Percentiles rank a stretch among this genome's conserved stretches.
These are phyloP conservation scores for Mycalesis mineus DNA, from an alignment of 2,888 invertebrate species.

Conservation along the genomic window DNA sequence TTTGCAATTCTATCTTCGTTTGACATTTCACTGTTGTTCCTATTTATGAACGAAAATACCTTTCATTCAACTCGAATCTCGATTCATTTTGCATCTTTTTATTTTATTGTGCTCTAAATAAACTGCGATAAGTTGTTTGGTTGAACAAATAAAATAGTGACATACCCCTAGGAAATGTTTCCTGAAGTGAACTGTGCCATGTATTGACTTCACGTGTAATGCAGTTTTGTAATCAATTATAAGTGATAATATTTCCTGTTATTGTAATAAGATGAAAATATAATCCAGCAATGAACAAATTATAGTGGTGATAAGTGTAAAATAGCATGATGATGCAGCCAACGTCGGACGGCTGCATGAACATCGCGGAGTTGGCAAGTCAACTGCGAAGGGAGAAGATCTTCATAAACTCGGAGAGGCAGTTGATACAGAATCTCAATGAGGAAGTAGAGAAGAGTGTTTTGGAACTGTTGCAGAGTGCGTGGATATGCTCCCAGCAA, in stretches of 20 bases:
- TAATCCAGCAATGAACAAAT: constrained; percentile 32
- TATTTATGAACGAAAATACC: constrained; percentile 33
- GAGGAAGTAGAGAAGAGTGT: constrained; percentile 81
- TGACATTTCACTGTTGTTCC: constrained; percentile 24
- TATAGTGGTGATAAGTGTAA: constrained; percentile 39
- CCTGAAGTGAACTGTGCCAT: not conserved
- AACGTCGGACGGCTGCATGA: constrained; percentile 69
- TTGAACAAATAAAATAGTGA: constrained; percentile 1
- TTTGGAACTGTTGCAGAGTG: constrained; percentile 81
- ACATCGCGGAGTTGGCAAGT: constrained; percentile 70
- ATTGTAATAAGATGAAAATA: constrained; percentile 30
- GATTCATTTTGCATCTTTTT: constrained; percentile 22
- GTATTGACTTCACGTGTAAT: constrained; percentile 4
- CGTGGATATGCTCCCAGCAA: constrained; percentile 94
- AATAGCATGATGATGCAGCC: constrained; percentile 66
- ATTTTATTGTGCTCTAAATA: constrained; percentile 3
- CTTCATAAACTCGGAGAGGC: constrained; percentile 90
- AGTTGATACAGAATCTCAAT: constrained; percentile 87
- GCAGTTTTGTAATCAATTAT: constrained; percentile 13
- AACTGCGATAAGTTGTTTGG: not conserved
- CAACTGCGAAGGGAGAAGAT: constrained; percentile 90
- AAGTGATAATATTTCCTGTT: constrained; percentile 26
- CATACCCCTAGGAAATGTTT: not conserved
- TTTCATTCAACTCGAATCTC: constrained; percentile 32
- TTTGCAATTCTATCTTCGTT: no score